Evolutionary conservation across 2,888 invertebrate species (phyloP).

Genomic region (Trypoxylon attenuatum): DNA sequence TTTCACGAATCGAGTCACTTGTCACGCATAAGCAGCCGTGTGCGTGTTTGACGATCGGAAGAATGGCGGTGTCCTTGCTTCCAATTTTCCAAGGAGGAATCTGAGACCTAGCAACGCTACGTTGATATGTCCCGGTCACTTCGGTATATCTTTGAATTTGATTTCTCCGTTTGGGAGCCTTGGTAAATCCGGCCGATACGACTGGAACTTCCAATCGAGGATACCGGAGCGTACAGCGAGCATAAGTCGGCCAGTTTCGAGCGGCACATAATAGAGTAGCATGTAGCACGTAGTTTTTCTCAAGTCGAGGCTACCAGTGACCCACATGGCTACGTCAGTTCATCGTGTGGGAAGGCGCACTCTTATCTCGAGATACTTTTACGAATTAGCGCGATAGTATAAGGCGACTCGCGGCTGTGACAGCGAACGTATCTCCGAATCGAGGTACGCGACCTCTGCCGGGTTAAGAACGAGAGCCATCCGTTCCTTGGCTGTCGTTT

Average conservation of each 20-base stretch:
- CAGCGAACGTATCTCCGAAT: slow-evolving; percentile 10
- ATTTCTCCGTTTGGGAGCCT: no score
- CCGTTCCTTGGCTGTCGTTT: slow-evolving; percentile 4
- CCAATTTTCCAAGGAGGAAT: no score
- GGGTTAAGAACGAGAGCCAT: slow-evolving; percentile 15
- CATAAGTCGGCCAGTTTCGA: no score
- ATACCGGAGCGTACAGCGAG: no score
- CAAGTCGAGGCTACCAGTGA: not conserved
- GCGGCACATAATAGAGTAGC: no score
- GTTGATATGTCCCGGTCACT: no score
- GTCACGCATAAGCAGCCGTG: not conserved
- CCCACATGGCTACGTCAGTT: slow-evolving; percentile 26
- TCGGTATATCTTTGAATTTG: no score
- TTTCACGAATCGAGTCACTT: slow-evolving; percentile 19
- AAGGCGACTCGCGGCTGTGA: not conserved
- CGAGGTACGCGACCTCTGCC: slow-evolving; percentile 31
- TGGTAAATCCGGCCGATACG: no score
- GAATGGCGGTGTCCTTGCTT: no score
- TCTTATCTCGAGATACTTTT: slow-evolving; percentile 26
- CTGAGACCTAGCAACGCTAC: no score
- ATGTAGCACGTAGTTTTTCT: slow-evolving; percentile 1
- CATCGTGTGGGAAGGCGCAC: slow-evolving; percentile 30
- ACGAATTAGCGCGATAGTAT: slow-evolving; percentile 25
- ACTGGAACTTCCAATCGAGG: no score
- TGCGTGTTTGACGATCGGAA: no score